A percentile compares a stretch with the other conserved stretches of the same genome.
Conservation (phyloP, 1,140 invertebrate species). For the Orchesella cincta region DNA sequence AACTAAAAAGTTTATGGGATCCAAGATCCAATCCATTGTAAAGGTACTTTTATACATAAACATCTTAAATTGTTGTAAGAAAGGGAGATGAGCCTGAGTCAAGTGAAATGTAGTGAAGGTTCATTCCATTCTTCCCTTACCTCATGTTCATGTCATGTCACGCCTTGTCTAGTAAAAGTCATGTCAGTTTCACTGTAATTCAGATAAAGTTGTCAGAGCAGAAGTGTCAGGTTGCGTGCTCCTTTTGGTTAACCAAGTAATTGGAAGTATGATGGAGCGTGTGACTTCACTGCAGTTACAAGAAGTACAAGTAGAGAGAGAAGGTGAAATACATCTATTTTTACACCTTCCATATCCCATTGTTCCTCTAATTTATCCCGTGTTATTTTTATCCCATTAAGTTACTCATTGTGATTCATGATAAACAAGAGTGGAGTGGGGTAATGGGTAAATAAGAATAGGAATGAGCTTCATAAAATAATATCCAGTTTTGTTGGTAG, state of each 20-base stretch:
- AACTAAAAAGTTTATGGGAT: too few species aligned
- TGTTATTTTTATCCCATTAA: too few species aligned
- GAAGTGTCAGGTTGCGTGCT: slow-evolving; percentile 13
- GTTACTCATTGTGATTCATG: too few species aligned
- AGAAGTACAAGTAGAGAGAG: background rate
- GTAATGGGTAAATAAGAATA: too few species aligned
- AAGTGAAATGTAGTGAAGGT: background rate
- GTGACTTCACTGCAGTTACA: background rate
- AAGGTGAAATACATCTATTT: background rate
- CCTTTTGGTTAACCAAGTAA: background rate
- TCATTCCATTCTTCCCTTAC: background rate
- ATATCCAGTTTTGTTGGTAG: too few species aligned
- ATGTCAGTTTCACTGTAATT: background rate
- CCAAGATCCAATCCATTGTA: too few species aligned
- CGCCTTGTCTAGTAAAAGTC: background rate
- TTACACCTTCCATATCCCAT: background rate
- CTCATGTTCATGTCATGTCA: background rate
- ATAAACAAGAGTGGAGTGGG: too few species aligned
- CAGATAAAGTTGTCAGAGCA: slow-evolving; percentile 9
- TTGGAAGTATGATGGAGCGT: background rate
- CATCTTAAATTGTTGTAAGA: too few species aligned
- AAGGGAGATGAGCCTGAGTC: background rate
- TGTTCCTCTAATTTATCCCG: background rate
- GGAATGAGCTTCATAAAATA: too few species aligned
- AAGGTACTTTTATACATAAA: too few species aligned